phyloP scores from a whole-genome alignment of 2,113 vertebrate genomes.

The Leptocoma aspasia region DNA sequence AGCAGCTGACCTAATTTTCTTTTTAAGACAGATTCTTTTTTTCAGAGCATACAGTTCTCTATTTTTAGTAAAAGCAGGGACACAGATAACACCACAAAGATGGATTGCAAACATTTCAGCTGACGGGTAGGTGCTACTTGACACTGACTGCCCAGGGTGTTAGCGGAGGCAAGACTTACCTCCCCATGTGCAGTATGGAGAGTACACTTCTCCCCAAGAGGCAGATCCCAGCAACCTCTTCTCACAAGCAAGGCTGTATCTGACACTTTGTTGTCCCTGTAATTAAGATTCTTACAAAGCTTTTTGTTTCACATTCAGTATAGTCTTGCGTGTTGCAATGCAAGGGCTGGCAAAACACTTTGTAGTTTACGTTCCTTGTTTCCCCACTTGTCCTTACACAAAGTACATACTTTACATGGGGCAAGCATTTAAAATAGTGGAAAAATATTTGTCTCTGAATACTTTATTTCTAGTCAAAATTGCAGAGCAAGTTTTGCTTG shows the following conservation, averaged over 20 bases:
- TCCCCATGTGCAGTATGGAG: rapidly evolving
- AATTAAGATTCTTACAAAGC: background rate
- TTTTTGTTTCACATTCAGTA: background rate
- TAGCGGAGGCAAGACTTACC: rapidly evolving
- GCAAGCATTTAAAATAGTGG: background rate
- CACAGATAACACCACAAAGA: background rate
- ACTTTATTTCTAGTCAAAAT: background rate
- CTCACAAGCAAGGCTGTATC: background rate
- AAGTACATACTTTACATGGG: background rate
- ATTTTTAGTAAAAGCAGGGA: background rate
- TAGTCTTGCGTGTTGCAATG: background rate
- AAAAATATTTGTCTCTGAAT: background rate
- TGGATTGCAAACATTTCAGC: background rate
- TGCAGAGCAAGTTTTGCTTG: background rate
- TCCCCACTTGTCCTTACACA: background rate
- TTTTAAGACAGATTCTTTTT: background rate
- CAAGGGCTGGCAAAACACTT: background rate
- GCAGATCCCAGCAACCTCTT: background rate
- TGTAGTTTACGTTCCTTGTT: background rate
- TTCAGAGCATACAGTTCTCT: background rate
- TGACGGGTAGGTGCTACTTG: background rate
- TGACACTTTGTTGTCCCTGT: background rate
- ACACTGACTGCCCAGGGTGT: background rate
- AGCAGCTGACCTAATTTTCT: background rate
- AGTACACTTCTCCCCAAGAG: background rate